Percentiles rank a stretch among this genome's conserved stretches.
These are phyloP conservation scores for Sebastolobus altivelis DNA, from an alignment of 2,797 vertebrate species.

Conservation along the genomic window DNA sequence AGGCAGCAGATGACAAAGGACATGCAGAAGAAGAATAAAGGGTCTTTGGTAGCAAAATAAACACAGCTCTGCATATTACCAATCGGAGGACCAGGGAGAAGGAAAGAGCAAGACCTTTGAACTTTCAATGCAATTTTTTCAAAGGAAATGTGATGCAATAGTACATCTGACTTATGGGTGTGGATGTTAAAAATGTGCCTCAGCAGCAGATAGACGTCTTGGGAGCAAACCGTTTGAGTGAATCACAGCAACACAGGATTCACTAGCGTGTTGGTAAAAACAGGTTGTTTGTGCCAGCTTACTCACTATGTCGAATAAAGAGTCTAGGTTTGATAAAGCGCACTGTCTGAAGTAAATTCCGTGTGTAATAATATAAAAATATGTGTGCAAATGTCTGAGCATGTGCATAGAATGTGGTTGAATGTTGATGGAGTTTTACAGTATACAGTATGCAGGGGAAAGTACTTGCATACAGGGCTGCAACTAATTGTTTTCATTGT, in stretches of 20 bases:
- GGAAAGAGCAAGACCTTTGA: conserved; percentile 18
- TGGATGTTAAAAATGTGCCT: conserved; percentile 28
- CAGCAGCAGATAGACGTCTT: conserved; percentile 24
- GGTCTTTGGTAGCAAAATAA: conserved; percentile 21
- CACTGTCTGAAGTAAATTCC: not conserved
- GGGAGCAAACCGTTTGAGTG: conserved; percentile 14
- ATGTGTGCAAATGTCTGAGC: not conserved
- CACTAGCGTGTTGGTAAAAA: conserved; percentile 24
- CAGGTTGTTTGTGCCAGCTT: conserved; percentile 21
- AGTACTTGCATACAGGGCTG: not conserved
- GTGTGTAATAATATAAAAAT: not conserved
- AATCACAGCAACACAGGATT: conserved; percentile 25
- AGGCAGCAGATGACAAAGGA: conserved; percentile 39
- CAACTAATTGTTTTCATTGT: too few relatives aligned
- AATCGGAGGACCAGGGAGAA: conserved; percentile 6
- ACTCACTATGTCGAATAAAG: conserved; percentile 17
- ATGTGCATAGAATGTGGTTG: not conserved
- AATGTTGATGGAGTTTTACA: conserved; percentile 16
- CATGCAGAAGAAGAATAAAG: conserved; percentile 18
- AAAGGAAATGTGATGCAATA: conserved; percentile 18
- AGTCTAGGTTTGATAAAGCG: conserved; percentile 5
- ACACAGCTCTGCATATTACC: conserved; percentile 18
- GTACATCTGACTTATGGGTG: conserved; percentile 22
- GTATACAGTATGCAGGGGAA: not conserved
- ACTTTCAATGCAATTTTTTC: not conserved